Base-by-base conservation (phyloP, 2,797 vertebrate species). In the Mallotus villosus region DNA sequence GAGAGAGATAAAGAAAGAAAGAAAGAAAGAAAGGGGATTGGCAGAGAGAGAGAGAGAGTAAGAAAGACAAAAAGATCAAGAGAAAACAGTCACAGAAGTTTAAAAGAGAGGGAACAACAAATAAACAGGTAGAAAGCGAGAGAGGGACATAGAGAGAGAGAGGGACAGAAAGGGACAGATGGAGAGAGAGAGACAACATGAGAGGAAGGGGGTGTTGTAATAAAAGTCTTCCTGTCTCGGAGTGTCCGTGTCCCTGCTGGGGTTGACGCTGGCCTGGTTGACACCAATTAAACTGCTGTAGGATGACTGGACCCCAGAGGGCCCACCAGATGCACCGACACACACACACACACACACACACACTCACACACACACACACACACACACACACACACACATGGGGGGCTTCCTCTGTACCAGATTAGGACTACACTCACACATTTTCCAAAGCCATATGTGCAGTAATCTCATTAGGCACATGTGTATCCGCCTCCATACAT, bases 201-300 rank as follows among this genome's bases (percentile, higher is more conserved):
- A 71, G 37, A 80, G 69, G 70, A 74, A 85, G 86, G 65, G 74
- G 74, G 87, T 19, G 49, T 53, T 16, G 87, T 87, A 93, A 85
- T 93, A 93, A 95, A 94, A 93, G 89, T 71, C 86, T 95, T 95
- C 92, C 93, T 93, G 91, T 87, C 91, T 88, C 87, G 91, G 88
- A 91, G 90, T 85, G 86, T 93, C 90, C 81, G 76, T 90, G 81
- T 78, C 89, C 88, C 91, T 91, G 91, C 89, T 93, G 92, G 89
- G 88, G 67, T 84, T 90, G 87, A 87, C 90, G 66, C 81, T 84
- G 88, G 88, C 78, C 87, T 88, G 86, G 87, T 93, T 92, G 92
- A 94, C 89, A 94, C 85, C 90, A 94, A 91, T 94, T 95, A 94
- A 93, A 93, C 88, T 41, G 37, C 91, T 81, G 68, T 81, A 67